Evolutionary conservation across 2,888 invertebrate genomes (phyloP), one percentile per base, ranked within the genome.

Genomic region (Ecliptopera silaceata): DNA sequence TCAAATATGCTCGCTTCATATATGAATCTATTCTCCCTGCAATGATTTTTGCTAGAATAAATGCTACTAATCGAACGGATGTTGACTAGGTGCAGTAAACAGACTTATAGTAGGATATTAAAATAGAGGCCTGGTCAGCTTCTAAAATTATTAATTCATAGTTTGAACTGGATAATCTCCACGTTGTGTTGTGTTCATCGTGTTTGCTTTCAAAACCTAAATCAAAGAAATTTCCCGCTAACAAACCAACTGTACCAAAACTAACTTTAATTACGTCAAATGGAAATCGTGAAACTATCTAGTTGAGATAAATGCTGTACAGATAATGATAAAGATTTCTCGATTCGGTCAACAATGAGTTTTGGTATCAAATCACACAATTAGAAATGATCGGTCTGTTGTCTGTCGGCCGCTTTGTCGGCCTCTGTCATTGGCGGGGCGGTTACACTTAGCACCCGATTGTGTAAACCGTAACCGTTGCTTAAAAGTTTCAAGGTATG

Each of bases 341-440:
- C 52, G 79, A 57, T 77, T 79, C 76, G 79, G 75, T 72, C 81
- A 84, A 90, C 90, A 90, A 89, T 84, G 86, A 80, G 83, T 87
- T 89, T 88, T 88, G 79, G 86, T 88, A 89, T 90, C 90, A 85
- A 88, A 88, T 88, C 90, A 84, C 84, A 91, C 91, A 90, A 91
- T 91, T 91, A 91, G 84, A 88, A 84, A 76, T 84, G 88, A 89
- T 88, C 88, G 84, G 77, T 70, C 82, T 83, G 75, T 77, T 80
- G 84, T 84, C 86, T 66, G 74, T 72, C 83, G 83, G 84, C 51
- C 69, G 70, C 70, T 65, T 71, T 70, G 80, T 74, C 90, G 80
- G 83, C 76, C 82, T 76, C 81, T 85, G 84, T 86, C 85, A 86
- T 72, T 56, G 67, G 41, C 17, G 75, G 58, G 69, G n/a, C 46